Evolutionary conservation across 2,113 vertebrate genomes (phyloP), one percentile per base, ranked within the genome.

Genomic region (Lathamus discolor): DNA sequence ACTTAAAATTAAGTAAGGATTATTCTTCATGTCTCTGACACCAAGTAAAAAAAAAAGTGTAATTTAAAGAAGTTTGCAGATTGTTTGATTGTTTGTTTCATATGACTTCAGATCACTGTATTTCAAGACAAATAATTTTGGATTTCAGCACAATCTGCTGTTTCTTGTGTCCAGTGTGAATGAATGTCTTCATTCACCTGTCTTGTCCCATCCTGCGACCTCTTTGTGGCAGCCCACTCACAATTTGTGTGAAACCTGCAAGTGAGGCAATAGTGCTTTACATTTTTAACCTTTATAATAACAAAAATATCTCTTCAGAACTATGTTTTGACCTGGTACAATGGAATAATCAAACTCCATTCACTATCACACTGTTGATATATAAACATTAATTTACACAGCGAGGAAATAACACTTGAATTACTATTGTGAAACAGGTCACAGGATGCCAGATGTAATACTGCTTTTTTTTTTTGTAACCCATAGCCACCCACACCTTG

Each of bases 81-180:
- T 77, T 68, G 15, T 9, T 73, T 43, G 4, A 2, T 14, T 70
- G 27, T 7, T 19, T 18, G 6, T 27, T 0, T 1, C 4, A 29
- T 6, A 4, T 24, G 13, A 18, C 20, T 93, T 59, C 37, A 70
- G 17, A 52, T 39, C 6, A 25, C 20, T 48, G 0, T 20, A 49
- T 52, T 86, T 66, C 27, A 73, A 72, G 31, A 46, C 9, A 61
- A 76, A 61, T 39, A 46, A 43, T 46, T 84, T 68, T 72, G 33
- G 19, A 37, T 20, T 52, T 80, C 27, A 37, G 25, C 29, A 39
- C 16, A 67, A 41, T 37, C 16, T 79, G 9, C 57, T 61, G 4
- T 29, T 68, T 70, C 33, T 49, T 1, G 2, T 46, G 12, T 25
- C 6, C 19, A 55, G 18, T 18, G 13, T 35, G 57, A 59, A 59